Evolutionary conservation across 2,797 vertebrate genomes (phyloP), one percentile per base, ranked within the genome.

Genomic region (Scomberomorus guttatus): DNA sequence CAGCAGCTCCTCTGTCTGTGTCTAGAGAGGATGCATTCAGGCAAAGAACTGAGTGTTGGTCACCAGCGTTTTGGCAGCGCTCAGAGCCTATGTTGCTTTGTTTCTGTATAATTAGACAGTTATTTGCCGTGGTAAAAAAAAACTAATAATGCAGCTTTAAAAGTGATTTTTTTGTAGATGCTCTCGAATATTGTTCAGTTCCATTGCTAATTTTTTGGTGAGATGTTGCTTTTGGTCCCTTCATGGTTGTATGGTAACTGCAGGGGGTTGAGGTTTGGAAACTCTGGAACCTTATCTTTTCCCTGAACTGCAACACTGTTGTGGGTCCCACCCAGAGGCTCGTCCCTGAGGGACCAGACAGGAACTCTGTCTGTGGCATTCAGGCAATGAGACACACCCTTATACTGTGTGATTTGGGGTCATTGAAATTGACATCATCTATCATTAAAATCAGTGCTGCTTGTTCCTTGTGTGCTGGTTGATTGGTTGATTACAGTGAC

Each of bases 211-310:
- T 3, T 51, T 46, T 71, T 54, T 29, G 22, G 15, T 37, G 18
- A 62, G n/a, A n/a, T n/a, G 25, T n/a, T 8, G 5, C n/a, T 58
- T 72, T 71, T 75, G 17, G 37, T 70, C 17, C n/a, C n/a, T n/a
- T 60, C 62, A 56, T 3, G 5, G 2, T 57, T 63, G 34, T 79
- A 32, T 27, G 42, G 12, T 32, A 56, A 61, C 18, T 52, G 13
- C 0, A 9, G 57, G 25, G 32, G 48, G 62, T 64, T 64, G 22
- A 17, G 57, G 44, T 74, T 77, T 66, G 85, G 82, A 89, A 88
- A 84, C 20, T 63, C 17, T 51, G 10, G 17, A 50, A 12, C 72
- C 82, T 94, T 91, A 91, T 93, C 89, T 90, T 77, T 87, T 62
- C 62, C 8, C 60, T 82, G 68, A 85, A 78, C 80, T 74, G 81